phyloP scores from a whole-genome alignment of 2,888 invertebrate genomes.

The Deroplatys truncata region DNA sequence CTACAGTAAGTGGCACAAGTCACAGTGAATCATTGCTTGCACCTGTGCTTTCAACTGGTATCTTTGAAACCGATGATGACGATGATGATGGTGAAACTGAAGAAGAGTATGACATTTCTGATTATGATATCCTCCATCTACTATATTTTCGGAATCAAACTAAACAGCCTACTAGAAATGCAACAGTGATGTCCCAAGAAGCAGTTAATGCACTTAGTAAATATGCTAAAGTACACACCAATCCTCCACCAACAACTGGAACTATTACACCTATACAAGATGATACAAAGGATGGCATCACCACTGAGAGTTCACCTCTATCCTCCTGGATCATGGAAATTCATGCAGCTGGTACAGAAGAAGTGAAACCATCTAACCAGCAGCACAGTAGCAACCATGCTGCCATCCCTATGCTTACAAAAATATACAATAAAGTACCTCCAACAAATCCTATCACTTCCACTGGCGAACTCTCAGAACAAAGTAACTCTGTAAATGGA shows the following conservation, averaged over 20 bases:
- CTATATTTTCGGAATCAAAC: neutral
- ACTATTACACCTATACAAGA: neutral
- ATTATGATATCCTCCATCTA: neutral
- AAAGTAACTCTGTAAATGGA: neutral
- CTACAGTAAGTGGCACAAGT: neutral
- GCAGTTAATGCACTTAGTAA: slow-evolving; percentile 21
- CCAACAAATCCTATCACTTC: neutral
- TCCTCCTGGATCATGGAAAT: neutral
- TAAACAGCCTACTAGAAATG: neutral
- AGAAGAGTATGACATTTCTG: neutral
- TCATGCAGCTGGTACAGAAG: neutral
- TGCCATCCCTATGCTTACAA: slow-evolving; percentile 62
- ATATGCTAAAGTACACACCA: slow-evolving; percentile 21
- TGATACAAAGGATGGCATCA: neutral
- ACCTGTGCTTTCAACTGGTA: neutral
- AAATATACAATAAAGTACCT: slow-evolving; percentile 55
- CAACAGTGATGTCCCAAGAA: slow-evolving; percentile 1
- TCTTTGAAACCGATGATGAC: neutral
- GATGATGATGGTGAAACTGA: neutral
- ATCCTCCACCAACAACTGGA: neutral
- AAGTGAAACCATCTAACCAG: neutral
- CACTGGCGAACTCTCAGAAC: neutral
- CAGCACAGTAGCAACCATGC: slow-evolving; percentile 51
- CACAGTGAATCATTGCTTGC: neutral
- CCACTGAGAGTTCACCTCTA: neutral